phyloP scores from a whole-genome alignment of 2,888 invertebrate species.

The Drosophila prostipennis region DNA sequence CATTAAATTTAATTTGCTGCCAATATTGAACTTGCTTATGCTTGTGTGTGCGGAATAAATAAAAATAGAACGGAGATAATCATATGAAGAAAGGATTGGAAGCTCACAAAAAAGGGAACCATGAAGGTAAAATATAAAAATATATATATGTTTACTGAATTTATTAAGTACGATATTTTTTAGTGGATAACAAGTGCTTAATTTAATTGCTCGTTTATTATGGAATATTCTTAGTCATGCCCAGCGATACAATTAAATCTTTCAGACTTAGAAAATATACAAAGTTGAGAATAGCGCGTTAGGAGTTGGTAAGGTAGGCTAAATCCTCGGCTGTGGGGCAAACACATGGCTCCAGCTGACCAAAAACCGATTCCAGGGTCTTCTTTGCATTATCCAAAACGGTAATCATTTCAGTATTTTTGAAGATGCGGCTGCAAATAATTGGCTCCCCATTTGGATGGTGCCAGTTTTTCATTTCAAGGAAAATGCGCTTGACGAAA shows the following conservation, averaged over 20 bases:
- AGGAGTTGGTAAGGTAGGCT: not conserved
- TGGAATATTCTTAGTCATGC: not conserved
- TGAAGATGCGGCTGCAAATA: not conserved
- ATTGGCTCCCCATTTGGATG: not conserved
- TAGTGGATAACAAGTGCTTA: too few species aligned
- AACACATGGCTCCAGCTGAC: constrained; percentile 2
- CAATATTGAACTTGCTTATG: constrained; percentile 63
- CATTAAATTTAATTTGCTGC: constrained; percentile 78
- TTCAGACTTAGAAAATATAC: constrained; percentile 3
- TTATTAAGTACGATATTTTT: too few species aligned
- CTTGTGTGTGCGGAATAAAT: constrained; percentile 18
- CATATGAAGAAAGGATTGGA: not conserved
- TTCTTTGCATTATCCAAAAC: not conserved
- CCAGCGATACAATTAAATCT: too few species aligned
- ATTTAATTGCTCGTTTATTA: not conserved
- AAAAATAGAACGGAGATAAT: not conserved
- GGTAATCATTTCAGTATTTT: not conserved
- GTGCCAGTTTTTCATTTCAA: constrained; percentile 7
- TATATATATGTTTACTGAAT: too few species aligned
- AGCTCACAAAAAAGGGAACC: too few species aligned
- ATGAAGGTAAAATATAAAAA: too few species aligned
- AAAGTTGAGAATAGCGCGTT: not conserved
- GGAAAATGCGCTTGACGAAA: not conserved
- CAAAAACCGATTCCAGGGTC: not conserved
- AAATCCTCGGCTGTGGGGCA: not conserved